Conservation (phyloP, 2,113 vertebrate species). For the Nannospalax galili region DNA sequence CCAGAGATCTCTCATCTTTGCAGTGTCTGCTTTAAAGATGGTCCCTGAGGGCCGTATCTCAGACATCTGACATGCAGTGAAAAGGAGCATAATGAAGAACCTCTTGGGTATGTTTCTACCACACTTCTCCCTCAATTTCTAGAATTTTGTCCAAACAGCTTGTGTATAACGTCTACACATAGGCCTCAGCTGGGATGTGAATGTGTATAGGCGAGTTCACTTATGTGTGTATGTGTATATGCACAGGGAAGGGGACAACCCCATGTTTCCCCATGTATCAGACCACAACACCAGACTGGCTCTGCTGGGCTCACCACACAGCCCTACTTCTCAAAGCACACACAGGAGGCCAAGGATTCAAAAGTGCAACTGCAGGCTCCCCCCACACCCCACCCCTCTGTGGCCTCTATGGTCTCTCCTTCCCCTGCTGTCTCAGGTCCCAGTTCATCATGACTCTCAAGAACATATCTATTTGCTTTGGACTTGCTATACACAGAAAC, state of each 20-base stretch:
- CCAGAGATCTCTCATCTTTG: background rate
- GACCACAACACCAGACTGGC: background rate
- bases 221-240: background rate
- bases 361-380: accelerated
- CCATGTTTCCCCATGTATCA: slow-evolving; percentile 24
- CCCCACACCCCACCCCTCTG: too few relatives aligned
- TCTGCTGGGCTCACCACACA: background rate
- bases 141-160: background rate
- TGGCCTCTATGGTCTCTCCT: background rate
- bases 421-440: background rate
- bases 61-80: background rate
- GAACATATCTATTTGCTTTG: slow-evolving; percentile 77
- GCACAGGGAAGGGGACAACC: background rate
- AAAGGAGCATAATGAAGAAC: background rate
- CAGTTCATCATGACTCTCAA: slow-evolving; percentile 55
- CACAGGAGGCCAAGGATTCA: background rate
- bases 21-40: background rate
- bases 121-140: background rate
- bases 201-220: too few relatives aligned
- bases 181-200: background rate
- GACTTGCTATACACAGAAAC: slow-evolving; percentile 63
- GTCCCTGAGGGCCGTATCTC: accelerated
- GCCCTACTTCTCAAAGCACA: background rate
- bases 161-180: background rate
- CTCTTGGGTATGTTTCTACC: background rate